phyloP scores from a whole-genome alignment of 1,140 invertebrate genomes.

The Euborellia annulipes region DNA sequence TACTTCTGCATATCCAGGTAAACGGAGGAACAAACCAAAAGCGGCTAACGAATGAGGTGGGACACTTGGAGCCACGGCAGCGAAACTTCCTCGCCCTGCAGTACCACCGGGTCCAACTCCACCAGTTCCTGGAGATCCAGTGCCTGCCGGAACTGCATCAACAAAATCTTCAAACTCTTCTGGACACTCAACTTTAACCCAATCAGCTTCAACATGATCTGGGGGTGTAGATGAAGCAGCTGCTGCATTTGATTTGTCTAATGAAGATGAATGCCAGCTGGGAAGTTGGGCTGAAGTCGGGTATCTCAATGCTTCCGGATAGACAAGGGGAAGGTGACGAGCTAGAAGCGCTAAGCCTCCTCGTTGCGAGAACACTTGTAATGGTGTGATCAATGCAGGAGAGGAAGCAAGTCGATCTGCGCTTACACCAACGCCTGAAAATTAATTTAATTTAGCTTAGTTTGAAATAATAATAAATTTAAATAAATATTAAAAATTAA shows the following conservation, averaged over 20 bases:
- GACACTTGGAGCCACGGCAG: constrained; percentile 31
- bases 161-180: constrained; percentile 37
- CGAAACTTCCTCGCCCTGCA: not conserved
- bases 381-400: constrained; percentile 40
- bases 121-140: not conserved
- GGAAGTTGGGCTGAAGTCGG: constrained; percentile 18
- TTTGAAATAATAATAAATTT: not conserved
- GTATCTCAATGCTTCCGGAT: constrained; percentile 52
- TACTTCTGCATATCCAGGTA: constrained; percentile 80
- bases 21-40: constrained; percentile 69
- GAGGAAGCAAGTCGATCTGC: constrained; percentile 11
- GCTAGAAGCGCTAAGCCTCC: constrained; percentile 78
- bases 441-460: not conserved
- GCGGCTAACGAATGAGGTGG: constrained; percentile 80
- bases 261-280: constrained; percentile 24
- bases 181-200: constrained; percentile 59
- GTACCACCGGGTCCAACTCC: constrained; percentile 12
- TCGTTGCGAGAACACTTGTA: constrained; percentile 67
- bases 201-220: constrained; percentile 36
- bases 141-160: constrained; percentile 7
- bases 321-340: constrained; percentile 67
- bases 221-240: constrained; percentile 26
- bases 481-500: no score
- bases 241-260: constrained; percentile 34
- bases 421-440: not conserved